Percentiles rank a stretch among this genome's conserved stretches.
phyloP scores from a whole-genome alignment of 1,140 invertebrate genomes.

The Drosophila orosa region DNA sequence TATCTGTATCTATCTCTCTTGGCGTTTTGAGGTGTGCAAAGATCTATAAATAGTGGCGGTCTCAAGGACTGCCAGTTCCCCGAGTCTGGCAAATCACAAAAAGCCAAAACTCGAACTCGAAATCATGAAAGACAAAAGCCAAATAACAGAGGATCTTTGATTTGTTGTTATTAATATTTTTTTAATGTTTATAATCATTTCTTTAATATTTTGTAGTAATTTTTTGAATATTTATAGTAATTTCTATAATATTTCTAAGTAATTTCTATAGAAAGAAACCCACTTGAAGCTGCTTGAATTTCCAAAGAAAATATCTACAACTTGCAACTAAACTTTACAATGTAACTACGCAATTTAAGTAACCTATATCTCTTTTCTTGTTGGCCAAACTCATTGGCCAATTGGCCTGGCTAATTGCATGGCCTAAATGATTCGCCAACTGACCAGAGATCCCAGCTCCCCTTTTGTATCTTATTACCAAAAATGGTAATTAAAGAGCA shows the following conservation, averaged over 20 bases:
- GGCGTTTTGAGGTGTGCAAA: constrained; percentile 24
- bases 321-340: not conserved
- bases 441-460: constrained; percentile 1
- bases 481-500: constrained; percentile 64
- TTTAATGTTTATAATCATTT: too few species aligned
- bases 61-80: constrained; percentile 48
- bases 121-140: constrained; percentile 8
- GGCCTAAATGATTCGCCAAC: constrained; percentile 39
- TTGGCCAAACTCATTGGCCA: constrained; percentile 24
- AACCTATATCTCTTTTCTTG: not conserved
- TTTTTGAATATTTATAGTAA: not conserved
- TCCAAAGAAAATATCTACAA: not conserved
- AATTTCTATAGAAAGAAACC: not conserved
- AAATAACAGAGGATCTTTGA: not conserved
- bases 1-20: constrained; percentile 11
- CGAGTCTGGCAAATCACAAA: constrained; percentile 5
- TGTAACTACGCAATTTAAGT: not conserved
- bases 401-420: constrained; percentile 41
- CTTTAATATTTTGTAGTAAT: not conserved
- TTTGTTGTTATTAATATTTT: too few species aligned
- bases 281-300: not conserved
- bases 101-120: constrained; percentile 7
- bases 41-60: constrained; percentile 51
- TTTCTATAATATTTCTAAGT: not conserved
- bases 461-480: not conserved